phyloP scores from a whole-genome alignment of 2,888 invertebrate genomes.

The Caenorhabditis panamensis region DNA sequence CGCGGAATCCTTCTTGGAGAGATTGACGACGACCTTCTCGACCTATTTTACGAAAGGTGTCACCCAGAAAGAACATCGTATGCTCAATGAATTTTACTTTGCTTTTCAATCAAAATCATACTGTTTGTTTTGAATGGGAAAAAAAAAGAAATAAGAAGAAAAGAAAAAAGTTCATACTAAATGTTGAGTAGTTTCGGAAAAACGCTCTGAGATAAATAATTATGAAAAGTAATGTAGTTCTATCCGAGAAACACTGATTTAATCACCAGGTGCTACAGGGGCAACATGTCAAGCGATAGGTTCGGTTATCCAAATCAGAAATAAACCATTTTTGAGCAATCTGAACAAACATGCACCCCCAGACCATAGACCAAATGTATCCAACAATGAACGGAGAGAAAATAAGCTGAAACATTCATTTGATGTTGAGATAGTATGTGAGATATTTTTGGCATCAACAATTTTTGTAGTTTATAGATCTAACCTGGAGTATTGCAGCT shows the following conservation, averaged over 20 bases:
- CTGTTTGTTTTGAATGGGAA: no score
- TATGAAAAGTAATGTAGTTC: no score
- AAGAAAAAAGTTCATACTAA: no score
- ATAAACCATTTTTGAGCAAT: conserved; percentile 82
- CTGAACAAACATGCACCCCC: conserved; percentile 83
- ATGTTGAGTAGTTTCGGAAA: no score
- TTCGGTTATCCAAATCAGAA: conserved; percentile 69
- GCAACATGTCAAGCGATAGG: conserved; percentile 65
- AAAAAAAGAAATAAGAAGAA: no score
- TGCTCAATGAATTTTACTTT: conserved; percentile 5
- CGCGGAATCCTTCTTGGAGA: conserved; percentile 72
- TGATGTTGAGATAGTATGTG: not conserved
- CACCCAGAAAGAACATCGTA: conserved; percentile 29
- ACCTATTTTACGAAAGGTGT: conserved; percentile 68
- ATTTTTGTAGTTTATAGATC: not conserved
- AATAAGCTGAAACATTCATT: conserved; percentile 81
- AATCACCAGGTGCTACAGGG: conserved; percentile 68
- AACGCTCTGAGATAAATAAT: no score
- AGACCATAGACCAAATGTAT: conserved; percentile 84
- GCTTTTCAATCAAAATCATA: no score
- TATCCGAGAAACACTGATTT: not conserved
- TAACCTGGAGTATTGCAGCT: conserved; percentile 80
- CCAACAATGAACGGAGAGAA: conserved; percentile 83
- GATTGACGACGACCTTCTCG: conserved; percentile 73
- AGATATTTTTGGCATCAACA: not conserved